A percentile compares a stretch with the other conserved stretches of the same genome.
Evolutionary conservation across 2,888 invertebrate species (phyloP).

Genomic region (Elegia similella): DNA sequence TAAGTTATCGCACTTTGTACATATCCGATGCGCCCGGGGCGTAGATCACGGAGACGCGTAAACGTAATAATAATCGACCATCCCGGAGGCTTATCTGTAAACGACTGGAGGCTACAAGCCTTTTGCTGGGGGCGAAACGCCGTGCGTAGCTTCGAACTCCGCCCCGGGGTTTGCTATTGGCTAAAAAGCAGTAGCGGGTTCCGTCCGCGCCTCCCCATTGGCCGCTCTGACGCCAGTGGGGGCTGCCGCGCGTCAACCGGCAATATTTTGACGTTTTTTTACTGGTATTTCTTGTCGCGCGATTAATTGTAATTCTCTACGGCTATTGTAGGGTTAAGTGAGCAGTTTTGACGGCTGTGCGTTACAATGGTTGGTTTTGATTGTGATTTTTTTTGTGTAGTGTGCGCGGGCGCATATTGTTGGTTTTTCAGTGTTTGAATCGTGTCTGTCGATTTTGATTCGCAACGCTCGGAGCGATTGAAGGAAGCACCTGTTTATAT

Average conservation of each 20-base stretch:
- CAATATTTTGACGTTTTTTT: constrained; percentile 79
- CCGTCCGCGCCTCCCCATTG: constrained; percentile 64
- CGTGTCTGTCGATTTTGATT: constrained; percentile 44
- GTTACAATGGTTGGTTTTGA: constrained; percentile 53
- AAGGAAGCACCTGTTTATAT: constrained; percentile 31
- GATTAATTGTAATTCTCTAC: constrained; percentile 80
- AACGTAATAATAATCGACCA: constrained; percentile 80
- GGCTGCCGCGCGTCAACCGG: constrained; percentile 55
- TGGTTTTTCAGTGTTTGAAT: constrained; percentile 27
- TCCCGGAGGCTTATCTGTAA: constrained; percentile 80
- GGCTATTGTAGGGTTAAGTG: constrained; percentile 79
- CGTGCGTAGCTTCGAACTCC: constrained; percentile 73
- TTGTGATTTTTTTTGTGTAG: constrained; percentile 40
- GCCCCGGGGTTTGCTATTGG: constrained; percentile 75
- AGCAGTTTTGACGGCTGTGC: constrained; percentile 65
- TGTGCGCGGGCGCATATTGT: constrained; percentile 50
- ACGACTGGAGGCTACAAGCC: constrained; percentile 81
- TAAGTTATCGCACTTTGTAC: constrained; percentile 50
- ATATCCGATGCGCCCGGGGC: constrained; percentile 70
- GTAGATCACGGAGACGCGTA: constrained; percentile 72
- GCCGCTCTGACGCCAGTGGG: constrained; percentile 61
- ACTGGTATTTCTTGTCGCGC: constrained; percentile 73
- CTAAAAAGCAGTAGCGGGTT: constrained; percentile 62
- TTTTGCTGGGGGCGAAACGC: constrained; percentile 80
- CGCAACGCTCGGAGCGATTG: constrained; percentile 37